Percentiles rank a stretch among this genome's conserved stretches.
Evolutionary conservation across 2,797 vertebrate species (phyloP).

Genomic region (Natrix natrix): DNA sequence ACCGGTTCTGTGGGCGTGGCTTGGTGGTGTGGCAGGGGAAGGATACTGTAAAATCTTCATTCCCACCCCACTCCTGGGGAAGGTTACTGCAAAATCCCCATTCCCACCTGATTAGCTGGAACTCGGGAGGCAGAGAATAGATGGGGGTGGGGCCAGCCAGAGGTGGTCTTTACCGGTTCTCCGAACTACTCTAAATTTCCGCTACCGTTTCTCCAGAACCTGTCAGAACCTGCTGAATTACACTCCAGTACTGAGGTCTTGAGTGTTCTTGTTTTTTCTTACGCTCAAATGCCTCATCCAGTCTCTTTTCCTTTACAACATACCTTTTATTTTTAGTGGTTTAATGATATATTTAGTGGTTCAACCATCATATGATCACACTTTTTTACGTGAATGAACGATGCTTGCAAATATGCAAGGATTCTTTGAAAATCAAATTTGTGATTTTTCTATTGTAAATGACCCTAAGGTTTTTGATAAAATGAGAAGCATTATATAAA

Average conservation of each 20-base stretch:
- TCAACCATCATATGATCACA: neutral
- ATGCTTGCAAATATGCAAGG: neutral
- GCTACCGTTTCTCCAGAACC: too few relatives aligned
- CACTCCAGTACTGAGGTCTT: neutral
- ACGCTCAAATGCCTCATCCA: neutral
- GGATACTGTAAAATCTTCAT: too few relatives aligned
- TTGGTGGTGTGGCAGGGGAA: too few relatives aligned
- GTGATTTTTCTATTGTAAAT: neutral
- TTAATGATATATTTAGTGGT: neutral
- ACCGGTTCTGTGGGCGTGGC: too few relatives aligned
- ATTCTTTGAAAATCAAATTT: neutral
- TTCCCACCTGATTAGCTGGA: too few relatives aligned
- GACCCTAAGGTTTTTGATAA: neutral
- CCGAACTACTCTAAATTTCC: too few relatives aligned
- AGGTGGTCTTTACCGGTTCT: too few relatives aligned
- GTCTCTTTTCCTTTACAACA: neutral
- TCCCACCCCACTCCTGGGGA: too few relatives aligned
- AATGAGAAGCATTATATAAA: neutral
- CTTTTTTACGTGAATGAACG: neutral
- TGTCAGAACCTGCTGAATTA: too few relatives aligned
- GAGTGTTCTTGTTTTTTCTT: neutral
- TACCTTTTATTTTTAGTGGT: neutral
- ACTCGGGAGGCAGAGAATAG: too few relatives aligned
- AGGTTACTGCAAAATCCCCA: too few relatives aligned
- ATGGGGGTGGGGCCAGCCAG: too few relatives aligned